phyloP scores from a whole-genome alignment of 53 echinoderm and acorn worm genomes.

The Arbacia lixula region DNA sequence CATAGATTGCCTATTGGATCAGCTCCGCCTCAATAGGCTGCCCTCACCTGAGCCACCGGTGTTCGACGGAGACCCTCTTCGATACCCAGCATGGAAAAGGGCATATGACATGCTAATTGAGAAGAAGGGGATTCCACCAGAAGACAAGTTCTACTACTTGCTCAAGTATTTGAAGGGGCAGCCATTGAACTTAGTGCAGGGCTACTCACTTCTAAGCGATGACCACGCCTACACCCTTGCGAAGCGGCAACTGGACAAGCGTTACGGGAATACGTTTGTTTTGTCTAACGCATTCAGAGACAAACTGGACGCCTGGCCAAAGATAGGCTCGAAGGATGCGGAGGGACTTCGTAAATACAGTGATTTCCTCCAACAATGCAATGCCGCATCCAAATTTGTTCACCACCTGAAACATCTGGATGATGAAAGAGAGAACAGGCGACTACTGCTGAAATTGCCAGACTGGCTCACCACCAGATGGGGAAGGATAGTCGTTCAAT shows the following conservation, averaged over 20 bases:
- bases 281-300: conserved; percentile 37
- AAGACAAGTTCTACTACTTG: no score
- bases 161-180: no score
- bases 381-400: conserved; percentile 17
- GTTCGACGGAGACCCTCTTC: no score
- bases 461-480: conserved; percentile 19
- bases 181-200: conserved; percentile 22
- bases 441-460: conserved; percentile 4
- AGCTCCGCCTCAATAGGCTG: no score
- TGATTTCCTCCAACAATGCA: conserved; percentile 38
- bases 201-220: conserved; percentile 18
- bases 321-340: conserved; percentile 37
- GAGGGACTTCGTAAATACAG: background rate
- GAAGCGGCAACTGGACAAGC: conserved; percentile 5
- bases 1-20: no score
- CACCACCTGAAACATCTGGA: conserved; percentile 32
- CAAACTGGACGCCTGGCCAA: conserved; percentile 43
- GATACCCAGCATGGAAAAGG: no score
- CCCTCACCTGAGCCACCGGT: no score
- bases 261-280: conserved; percentile 47
- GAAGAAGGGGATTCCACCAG: no score
- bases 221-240: conserved; percentile 20
- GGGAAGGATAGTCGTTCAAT: conserved; percentile 3
- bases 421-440: conserved; percentile 28
- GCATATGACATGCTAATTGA: no score